Base-by-base conservation (phyloP, 2,888 invertebrate genomes). In the Sphinx pinastri region DNA sequence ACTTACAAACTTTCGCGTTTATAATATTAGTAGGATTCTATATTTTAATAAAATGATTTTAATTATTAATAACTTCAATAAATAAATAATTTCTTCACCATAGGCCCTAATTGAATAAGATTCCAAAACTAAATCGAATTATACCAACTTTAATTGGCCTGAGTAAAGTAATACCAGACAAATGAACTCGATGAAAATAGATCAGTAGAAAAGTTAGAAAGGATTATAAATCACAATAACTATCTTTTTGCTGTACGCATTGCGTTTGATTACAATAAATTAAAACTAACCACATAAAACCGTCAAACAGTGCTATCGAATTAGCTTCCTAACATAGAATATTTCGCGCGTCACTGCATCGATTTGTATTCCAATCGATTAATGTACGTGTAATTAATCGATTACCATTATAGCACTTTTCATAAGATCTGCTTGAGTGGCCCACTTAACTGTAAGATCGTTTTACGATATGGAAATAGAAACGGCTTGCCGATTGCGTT, bases 381-480 rank as follows among this genome's bases (percentile, higher is more conserved):
- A 72, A 76, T 73, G 70, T 73, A 75, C 76, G 60, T 76, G 67
- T 74, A 74, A 76, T 79, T 71, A 75, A 73, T 74, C 73, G 71
- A 72, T 73, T 74, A 68, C 31, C 70, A 77, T 75, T 72, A 77
- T 74, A 63, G 63, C 73, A 74, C 68, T 69, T 72, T 73, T 75
- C 70, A 68, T 55, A 69, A 75, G 72, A 75, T 76, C 66, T 76
- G 70, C 69, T 73, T 68, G 69, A 58, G 70, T 54, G 70, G 67
- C 45, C 14, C 45, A 60, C 11, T 63, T 60, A 51, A 66, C 45
- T 47, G 49, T 49, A 67, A 67, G 67, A 51, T 57, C 25, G 7
- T 52, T 38, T 60, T 59, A 57, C n/a, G 59, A 70, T 60, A 45
- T 60, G 60, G 45, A 60, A 60, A 60, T 60, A 60, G 60, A 60